Evolutionary conservation across 2,113 vertebrate species (phyloP).

Genomic region (Nesogale talazaci): DNA sequence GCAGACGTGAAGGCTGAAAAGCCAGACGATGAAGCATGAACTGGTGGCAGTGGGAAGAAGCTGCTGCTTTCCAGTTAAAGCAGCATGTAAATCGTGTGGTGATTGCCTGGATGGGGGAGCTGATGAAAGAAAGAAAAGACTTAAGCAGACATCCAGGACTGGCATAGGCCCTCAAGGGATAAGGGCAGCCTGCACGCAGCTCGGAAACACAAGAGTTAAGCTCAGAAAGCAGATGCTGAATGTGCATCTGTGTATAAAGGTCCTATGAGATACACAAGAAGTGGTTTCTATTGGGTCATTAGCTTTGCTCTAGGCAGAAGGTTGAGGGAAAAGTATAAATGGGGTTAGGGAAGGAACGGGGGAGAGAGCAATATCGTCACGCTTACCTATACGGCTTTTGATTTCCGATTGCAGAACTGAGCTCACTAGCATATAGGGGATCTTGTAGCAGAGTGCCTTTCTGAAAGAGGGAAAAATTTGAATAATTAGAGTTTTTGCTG

Average conservation of each 20-base stretch:
- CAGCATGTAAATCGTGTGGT: too few relatives aligned
- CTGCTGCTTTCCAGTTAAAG: too few relatives aligned
- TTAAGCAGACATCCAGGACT: too few relatives aligned
- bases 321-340: not conserved
- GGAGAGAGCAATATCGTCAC: not conserved
- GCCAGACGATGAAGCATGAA: not conserved
- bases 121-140: too few relatives aligned
- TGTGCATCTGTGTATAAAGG: not conserved
- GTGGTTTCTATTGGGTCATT: not conserved
- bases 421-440: conserved; percentile 7
- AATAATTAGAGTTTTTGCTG: conserved; percentile 42
- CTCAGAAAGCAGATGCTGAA: conserved; percentile 15
- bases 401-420: not conserved
- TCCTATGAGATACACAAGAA: not conserved
- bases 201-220: not conserved
- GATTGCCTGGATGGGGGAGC: too few relatives aligned
- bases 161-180: not conserved
- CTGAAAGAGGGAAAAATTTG: conserved; percentile 49
- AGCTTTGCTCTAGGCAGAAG: not conserved
- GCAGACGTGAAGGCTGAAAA: not conserved
- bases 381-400: conserved; percentile 75
- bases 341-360: not conserved
- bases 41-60: too few relatives aligned
- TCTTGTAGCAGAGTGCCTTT: conserved; percentile 79
- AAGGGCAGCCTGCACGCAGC: not conserved